Base-by-base conservation (phyloP, 2,888 invertebrate species). In the Folsomia manolachei region DNA sequence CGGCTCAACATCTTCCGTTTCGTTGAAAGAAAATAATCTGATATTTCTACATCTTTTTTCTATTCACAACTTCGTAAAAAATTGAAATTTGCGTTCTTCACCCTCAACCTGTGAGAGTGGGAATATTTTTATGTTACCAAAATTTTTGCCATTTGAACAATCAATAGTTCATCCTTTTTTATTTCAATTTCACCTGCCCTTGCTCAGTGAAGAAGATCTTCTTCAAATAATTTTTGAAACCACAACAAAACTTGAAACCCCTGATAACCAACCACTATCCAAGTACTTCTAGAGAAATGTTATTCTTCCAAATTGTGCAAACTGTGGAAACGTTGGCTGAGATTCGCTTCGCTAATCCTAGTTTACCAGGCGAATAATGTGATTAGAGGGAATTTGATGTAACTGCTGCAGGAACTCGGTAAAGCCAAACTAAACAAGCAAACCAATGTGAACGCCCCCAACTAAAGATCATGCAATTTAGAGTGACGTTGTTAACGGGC, bases 351-450 rank as follows among this genome's bases (percentile, higher is more conserved):
- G 65, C 65, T 51, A 66, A 66, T 66, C 64, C 52, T 52, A 21
- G 23, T 66, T 27, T 51, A 52, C 2, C 51, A 19, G 24, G 26
- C 4, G 21, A 66, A 66, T 66, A 66, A 66, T 66, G 39, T 66
- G 65, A 66, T 66, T 66, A 66, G 52, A 52, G 39, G 52, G 65
- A 52, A 66, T 66, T 66, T 66, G 51, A 52, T 66, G 14, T n/a
- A 39, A 39, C 39, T 39, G n/a, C n/a, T n/a, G 39, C 14, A 39
- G 39, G 39, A 39, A 9, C 14, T n/a, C n/a, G n/a, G n/a, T n/a
- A n/a, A n/a, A n/a, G n/a, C n/a, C 39, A 39, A 39, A 39, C 39
- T 9, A 39, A 39, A 39, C 14, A 39, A 39, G 4, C 39, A 39
- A 39, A 39, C 14, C n/a, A n/a, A n/a, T n/a, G n/a, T 39, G 39